Conservation (phyloP, 2,888 invertebrate genomes). For the Philereme transversata region DNA sequence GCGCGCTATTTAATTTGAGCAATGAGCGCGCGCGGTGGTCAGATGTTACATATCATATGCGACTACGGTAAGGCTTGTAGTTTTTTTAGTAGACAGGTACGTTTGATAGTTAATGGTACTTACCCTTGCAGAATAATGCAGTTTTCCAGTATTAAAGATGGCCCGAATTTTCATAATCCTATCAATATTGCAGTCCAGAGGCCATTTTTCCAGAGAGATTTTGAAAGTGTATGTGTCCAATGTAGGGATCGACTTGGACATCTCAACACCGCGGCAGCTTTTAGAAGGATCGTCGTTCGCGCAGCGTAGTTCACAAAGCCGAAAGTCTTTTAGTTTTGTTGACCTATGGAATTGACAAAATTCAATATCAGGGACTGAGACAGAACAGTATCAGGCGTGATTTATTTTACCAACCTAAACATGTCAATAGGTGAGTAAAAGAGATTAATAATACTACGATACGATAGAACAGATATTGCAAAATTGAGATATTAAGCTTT, state of each 20-base stretch:
- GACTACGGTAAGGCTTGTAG: too few species aligned
- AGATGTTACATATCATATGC: too few species aligned
- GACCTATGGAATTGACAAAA: conserved; percentile 48
- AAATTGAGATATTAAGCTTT: too few species aligned
- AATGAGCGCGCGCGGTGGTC: too few species aligned
- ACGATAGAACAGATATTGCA: too few species aligned
- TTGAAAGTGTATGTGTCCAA: conserved; percentile 60
- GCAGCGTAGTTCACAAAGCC: conserved; percentile 67
- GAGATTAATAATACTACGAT: too few species aligned
- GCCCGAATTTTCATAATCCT: conserved; percentile 60
- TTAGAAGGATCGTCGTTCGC: conserved; percentile 54
- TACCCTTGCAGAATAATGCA: conserved; percentile 38
- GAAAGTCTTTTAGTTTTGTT: conserved; percentile 65
- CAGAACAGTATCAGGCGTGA: too few species aligned
- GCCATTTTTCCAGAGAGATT: conserved; percentile 39
- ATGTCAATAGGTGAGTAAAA: too few species aligned
- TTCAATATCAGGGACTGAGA: background rate
- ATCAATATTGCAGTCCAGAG: conserved; percentile 67
- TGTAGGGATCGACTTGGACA: conserved; percentile 52
- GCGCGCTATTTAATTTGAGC: too few species aligned
- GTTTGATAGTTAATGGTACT: conserved; percentile 2
- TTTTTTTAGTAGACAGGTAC: too few species aligned
- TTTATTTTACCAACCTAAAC: too few species aligned
- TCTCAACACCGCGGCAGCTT: conserved; percentile 58
- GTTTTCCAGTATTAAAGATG: conserved; percentile 53